phyloP scores from a whole-genome alignment of 2,797 vertebrate species.

The Lutjanus campechanus region DNA sequence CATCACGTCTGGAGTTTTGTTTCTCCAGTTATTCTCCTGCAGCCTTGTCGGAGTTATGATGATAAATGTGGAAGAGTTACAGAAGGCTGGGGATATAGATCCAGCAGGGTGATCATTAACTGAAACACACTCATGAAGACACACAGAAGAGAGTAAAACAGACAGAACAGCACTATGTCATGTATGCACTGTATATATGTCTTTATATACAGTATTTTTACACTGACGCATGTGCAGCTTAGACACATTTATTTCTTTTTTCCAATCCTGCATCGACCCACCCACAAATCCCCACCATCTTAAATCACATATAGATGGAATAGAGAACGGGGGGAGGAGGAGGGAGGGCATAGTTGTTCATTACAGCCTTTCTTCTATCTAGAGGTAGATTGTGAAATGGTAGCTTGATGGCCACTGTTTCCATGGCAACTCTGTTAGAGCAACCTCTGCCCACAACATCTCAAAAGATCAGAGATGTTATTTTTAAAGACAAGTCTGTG shows the following conservation, averaged over 20 bases:
- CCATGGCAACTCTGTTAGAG: slow-evolving; percentile 82
- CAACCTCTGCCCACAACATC: slow-evolving; percentile 79
- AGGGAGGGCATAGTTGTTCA: slow-evolving; percentile 60
- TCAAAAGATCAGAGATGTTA: slow-evolving; percentile 76
- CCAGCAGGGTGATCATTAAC: slow-evolving; percentile 52
- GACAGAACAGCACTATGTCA: not conserved
- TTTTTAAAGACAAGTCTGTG: slow-evolving; percentile 65
- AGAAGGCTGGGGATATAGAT: slow-evolving; percentile 43
- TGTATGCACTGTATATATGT: not conserved
- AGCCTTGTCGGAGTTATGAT: slow-evolving; percentile 24
- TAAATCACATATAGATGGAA: slow-evolving; percentile 54
- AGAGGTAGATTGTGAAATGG: slow-evolving; percentile 71
- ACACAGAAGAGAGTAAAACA: slow-evolving; percentile 13
- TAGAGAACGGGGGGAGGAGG: not conserved
- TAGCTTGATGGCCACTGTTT: slow-evolving; percentile 85
- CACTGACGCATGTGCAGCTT: slow-evolving; percentile 19
- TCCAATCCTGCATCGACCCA: slow-evolving; percentile 51
- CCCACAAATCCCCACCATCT: slow-evolving; percentile 53
- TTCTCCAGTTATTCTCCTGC: slow-evolving; percentile 46
- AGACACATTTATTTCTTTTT: slow-evolving; percentile 33
- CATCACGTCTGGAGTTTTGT: slow-evolving; percentile 49
- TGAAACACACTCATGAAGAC: slow-evolving; percentile 37
- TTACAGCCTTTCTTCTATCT: slow-evolving; percentile 76
- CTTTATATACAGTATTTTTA: slow-evolving; percentile 19
- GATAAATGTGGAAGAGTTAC: slow-evolving; percentile 49